Evolutionary conservation across 2,888 invertebrate species (phyloP), one percentile per base, ranked within the genome.

Genomic region (Scaptomyza reducta): DNA sequence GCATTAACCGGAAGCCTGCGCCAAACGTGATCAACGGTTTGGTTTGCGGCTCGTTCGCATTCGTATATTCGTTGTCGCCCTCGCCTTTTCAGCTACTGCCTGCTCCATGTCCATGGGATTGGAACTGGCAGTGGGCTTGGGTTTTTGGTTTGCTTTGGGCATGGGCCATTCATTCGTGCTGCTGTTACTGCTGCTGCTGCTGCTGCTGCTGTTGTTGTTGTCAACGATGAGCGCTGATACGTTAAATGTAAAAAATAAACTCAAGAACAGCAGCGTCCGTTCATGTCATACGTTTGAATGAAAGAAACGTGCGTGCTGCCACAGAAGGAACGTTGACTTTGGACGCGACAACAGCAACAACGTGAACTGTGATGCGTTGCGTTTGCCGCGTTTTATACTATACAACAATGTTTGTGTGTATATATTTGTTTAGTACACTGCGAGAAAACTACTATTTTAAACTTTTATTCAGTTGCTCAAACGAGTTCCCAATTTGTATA

Each of bases 261-360:
- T 1, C 1, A 6, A 41, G 18, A n/a, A 42, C 80, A 65, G 61
- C 78, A 68, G 72, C 72, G 82, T 78, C 68, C 77, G 70, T 61
- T 60, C 68, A 59, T 82, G 66, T 70, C 63, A 73, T 79, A 73
- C 79, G 86, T 88, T 88, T 85, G 88, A 88, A 85, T 85, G 75
- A 80, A 83, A 79, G 80, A 84, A 87, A 84, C 88, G 88, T 90
- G 90, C 90, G 90, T 90, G 90, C 89, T 88, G 90, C 89, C 89
- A 90, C 90, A 90, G 90, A 90, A 90, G 90, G 90, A 90, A 79
- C 89, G 87, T 87, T 90, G 90, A 90, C 90, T 90, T 90, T 90
- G 85, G 70, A 67, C 61, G 77, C 66, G 25, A 53, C 65, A 49
- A 58, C 61, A 65, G 2, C 46, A 31, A 0, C 31, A 46, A 18